Evolutionary conservation across 2,113 vertebrate genomes (phyloP), one percentile per base, ranked within the genome.

Genomic region (Laterallus jamaicensis): DNA sequence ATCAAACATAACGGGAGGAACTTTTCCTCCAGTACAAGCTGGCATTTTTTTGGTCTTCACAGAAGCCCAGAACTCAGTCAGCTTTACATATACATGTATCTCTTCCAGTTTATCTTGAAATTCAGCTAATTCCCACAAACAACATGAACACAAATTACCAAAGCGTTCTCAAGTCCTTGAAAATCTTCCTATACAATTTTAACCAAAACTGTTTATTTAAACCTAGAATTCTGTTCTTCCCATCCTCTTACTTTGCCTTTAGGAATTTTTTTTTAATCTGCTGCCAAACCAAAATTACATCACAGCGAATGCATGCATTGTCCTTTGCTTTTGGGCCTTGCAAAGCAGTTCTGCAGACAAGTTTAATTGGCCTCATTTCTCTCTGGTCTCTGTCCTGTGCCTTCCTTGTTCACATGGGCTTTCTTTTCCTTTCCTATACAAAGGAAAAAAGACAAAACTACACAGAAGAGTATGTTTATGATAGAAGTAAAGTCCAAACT

Each of bases 271-370:
- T 93, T 96, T 94, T 94, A 40, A 93, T 94, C 92, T 92, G 44
- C 83, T 94, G 94, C 95, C 95, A 97, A 94, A 94, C 94, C 94
- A 93, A 88, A 90, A 96, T 97, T 86, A 96, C 95, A 85, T 97
- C 94, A 97, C 75, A 84, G 88, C 75, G 70, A 90, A 97, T 94
- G 82, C 92, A 92, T 93, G 92, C 90, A 93, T 95, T 96, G 90
- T 96, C 93, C 94, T 93, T 92, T 81, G 74, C 88, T 96, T 83
- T 74, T 2, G 4, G 49, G 79, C 26, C 64, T 73, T 68, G 90
- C 85, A 93, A 76, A 95, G 92, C 85, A 81, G 68, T 90, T 90
- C 93, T 92, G 76, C 94, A 96, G 92, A 71, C 62, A 28, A 90
- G 56, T 78, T 90, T 83, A 93, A 75, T 8, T 83, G 73, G 29